Evolutionary conservation across 92 coral and sea anemone genomes (phyloP).

Genomic region (Porites evermanni): DNA sequence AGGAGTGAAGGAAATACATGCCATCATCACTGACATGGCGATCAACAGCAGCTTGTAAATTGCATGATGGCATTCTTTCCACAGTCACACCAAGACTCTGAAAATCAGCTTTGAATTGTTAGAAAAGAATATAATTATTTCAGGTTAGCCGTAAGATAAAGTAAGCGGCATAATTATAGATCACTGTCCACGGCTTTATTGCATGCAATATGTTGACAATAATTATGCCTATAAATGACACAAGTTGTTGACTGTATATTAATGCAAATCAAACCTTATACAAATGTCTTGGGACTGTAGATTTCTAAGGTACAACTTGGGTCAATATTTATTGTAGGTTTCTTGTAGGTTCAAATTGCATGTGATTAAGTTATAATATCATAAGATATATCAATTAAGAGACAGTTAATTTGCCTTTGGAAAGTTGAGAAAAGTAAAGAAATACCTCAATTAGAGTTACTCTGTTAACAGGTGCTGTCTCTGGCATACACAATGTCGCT

Average conservation of each 20-base stretch:
- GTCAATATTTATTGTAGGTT: too few relatives aligned
- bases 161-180: neutral
- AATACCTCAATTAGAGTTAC: constrained; percentile 69
- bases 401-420: neutral
- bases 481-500: constrained; percentile 75
- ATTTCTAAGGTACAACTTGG: too few relatives aligned
- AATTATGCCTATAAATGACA: too few relatives aligned
- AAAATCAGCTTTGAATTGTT: neutral
- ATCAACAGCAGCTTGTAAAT: constrained; percentile 46
- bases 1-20: constrained; percentile 70
- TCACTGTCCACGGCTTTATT: neutral
- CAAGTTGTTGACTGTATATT: too few relatives aligned
- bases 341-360: too few relatives aligned
- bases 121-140: neutral
- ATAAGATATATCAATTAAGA: too few relatives aligned
- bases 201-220: too few relatives aligned
- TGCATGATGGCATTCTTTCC: constrained; percentile 58
- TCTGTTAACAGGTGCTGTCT: constrained; percentile 59
- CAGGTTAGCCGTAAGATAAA: neutral
- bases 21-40: constrained; percentile 58
- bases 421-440: neutral
- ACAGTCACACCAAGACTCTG: constrained; percentile 71
- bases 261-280: too few relatives aligned
- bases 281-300: too few relatives aligned
- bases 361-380: too few relatives aligned